These are phyloP conservation scores for Clivina fossor DNA, from an alignment of 2,888 invertebrate species.

Conservation along the genomic window DNA sequence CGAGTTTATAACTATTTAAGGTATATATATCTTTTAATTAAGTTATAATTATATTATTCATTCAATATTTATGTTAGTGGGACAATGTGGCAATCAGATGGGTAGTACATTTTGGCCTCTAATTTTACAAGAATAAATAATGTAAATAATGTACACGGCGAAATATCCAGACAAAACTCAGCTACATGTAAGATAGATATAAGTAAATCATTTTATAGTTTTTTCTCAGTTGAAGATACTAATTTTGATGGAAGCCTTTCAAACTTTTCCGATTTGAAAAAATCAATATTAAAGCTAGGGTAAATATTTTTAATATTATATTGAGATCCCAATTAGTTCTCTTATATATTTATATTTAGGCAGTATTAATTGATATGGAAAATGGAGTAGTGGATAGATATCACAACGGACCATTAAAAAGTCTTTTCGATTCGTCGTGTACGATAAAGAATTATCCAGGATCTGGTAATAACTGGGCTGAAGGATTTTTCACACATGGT, in stretches of 20 bases:
- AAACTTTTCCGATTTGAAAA: conserved; percentile 50
- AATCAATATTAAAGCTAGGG: conserved; percentile 56
- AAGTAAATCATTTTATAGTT: conserved; percentile 54
- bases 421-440: conserved; percentile 56
- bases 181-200: conserved; percentile 47
- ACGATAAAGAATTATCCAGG: conserved; percentile 58
- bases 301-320: too few species aligned
- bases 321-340: neutral
- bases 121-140: conserved; percentile 58
- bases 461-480: conserved; percentile 62
- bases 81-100: conserved; percentile 63
- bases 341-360: conserved; percentile 49
- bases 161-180: conserved; percentile 39
- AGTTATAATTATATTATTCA: conserved; percentile 9
- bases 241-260: conserved; percentile 43
- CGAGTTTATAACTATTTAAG: conserved; percentile 56
- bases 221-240: conserved; percentile 48
- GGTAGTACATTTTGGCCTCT: conserved; percentile 59
- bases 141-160: conserved; percentile 45
- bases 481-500: conserved; percentile 57
- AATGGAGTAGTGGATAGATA: conserved; percentile 57
- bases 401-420: conserved; percentile 51
- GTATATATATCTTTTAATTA: conserved; percentile 43
- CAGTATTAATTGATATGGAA: conserved; percentile 60
- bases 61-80: conserved; percentile 51